Base-by-base conservation (phyloP, 2,888 invertebrate species). In the Drosophila affinis region DNA sequence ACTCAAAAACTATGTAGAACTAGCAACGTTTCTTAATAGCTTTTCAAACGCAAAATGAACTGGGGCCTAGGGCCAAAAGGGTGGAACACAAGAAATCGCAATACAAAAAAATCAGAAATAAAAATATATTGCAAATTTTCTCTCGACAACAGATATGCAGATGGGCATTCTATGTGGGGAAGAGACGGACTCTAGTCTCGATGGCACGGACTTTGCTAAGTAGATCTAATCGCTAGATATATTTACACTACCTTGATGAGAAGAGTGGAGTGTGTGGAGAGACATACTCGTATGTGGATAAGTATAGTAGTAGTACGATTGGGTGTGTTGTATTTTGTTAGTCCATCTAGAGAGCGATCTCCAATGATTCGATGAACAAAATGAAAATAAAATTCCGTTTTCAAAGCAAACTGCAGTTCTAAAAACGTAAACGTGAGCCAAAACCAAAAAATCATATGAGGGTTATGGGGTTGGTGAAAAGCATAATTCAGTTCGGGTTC, bases 11-110 rank as follows among this genome's bases (percentile, higher is more conserved):
- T 82, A 89, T 90, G 88, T 90, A 89, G 89, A 90, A 91, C 90
- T 91, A 91, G 90, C 90, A 90, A 90, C 90, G 81, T 89, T 87
- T 89, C 81, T 75, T 69, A 78, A 73, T 70, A 44, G 54, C 61
- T 73, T 60, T 60, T 56, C 60, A 78, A 87, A 87, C 72, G 67
- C 57, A 75, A 76, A 60, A 53, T 34, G 10, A 71, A 69, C 53
- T 56, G 9, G 55, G 61, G 68, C 77, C 72, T 77, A 74, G 60
- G 27, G 57, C 77, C 72, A 73, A 65, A 65, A 69, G 52, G 55
- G 48, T 39, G 14, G 46, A 32, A 59, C 54, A 46, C 59, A 67
- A 60, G 70, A 60, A 56, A 60, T 81, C 75, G 72, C 65, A 77
- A 55, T 62, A 75, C 45, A 69, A 76, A 47, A 53, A 12, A 48